Base-by-base conservation (phyloP, 2,888 invertebrate species). In the Heliothis peltigera region DNA sequence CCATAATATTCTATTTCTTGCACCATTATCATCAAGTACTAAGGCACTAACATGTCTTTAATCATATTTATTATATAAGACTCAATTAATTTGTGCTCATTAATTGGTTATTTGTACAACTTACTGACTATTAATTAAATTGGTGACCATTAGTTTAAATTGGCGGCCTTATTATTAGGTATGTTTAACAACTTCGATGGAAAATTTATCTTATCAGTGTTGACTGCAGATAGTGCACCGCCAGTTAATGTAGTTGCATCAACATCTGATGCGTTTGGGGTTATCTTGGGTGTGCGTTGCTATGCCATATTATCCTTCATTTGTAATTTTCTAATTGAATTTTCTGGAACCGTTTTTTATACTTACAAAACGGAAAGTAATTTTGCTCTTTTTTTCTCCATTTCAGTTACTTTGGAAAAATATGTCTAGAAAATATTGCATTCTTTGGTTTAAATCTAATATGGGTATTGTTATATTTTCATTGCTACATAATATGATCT, bases 191-290 rank as follows among this genome's bases (percentile, higher is more conserved):
- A 61, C 70, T 75, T 75, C 66, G 79, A 81, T 84, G 87, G 87
- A 91, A 88, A 88, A 87, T 88, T 89, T 91, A 89, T 90, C 89
- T 91, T 89, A 91, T 91, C 91, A 54, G 25, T 77, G 77, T 87
- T 85, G 82, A 85, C 82, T 79, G 64, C 67, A 80, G 80, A 82
- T 80, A 72, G 79, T 76, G 64, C 75, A 77, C 73, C 71, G 73
- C 68, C 71, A 77, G 79, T 80, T 75, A 5, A 39, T 39, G n/a
- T 39, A 39, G 80, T 81, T 71, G 81, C 78, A 76, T 80, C 66
- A 80, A 75, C 80, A 81, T 80, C 75, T 77, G 81, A 82, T 87
- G 84, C 81, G 75, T 62, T 57, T 65, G 67, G 81, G 90, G 90
- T 89, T 90, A 90, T 90, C 89, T 64, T n/a, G 56, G 65, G 61